Base-by-base conservation (phyloP, 2,888 invertebrate species). In the Cryptocephalus primarius region DNA sequence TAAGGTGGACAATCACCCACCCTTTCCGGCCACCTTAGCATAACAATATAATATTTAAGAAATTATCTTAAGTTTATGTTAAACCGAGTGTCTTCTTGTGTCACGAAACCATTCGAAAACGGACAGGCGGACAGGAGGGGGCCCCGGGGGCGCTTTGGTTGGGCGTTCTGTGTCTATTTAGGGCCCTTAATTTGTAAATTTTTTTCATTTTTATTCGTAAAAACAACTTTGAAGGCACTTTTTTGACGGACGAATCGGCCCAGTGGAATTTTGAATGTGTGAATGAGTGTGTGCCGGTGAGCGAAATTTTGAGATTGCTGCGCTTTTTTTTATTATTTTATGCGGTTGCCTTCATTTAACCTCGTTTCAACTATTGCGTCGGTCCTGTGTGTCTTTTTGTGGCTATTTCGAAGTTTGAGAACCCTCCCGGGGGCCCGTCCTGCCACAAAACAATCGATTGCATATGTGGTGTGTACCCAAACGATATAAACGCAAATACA, bases 201-300 rank as follows among this genome's bases (percentile, higher is more conserved):
- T 77, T 48, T 46, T 36, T 36, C 36, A 36, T 36, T 36, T 36
- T 36, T 78, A 81, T 80, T 82, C 79, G 82, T 83, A 85, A 83
- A 87, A 88, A 87, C 82, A 85, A 85, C 79, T 82, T 79, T 85
- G 88, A 88, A 88, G 88, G 88, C 88, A 88, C 88, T 88, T 88
- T 88, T 88, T 82, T 83, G 84, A 83, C 87, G 88, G 88, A 88
- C 88, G 87, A 85, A 81, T 80, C 83, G 88, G 88, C 87, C 88
- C 87, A 85, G 82, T 83, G 83, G 76, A 74, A 76, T 77, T 78
- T 78, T 77, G 77, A 77, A 75, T 75, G 71, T 75, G 69, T 58
- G 69, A 68, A 69, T 22, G 22, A 2, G 22, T 22, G 22, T 22
- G 22, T 73, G 70, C 71, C 71, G 70, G 68, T 62, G 49, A 51